Conservation (phyloP, 2,113 vertebrate species). For the Eptatretus burgeri region DNA sequence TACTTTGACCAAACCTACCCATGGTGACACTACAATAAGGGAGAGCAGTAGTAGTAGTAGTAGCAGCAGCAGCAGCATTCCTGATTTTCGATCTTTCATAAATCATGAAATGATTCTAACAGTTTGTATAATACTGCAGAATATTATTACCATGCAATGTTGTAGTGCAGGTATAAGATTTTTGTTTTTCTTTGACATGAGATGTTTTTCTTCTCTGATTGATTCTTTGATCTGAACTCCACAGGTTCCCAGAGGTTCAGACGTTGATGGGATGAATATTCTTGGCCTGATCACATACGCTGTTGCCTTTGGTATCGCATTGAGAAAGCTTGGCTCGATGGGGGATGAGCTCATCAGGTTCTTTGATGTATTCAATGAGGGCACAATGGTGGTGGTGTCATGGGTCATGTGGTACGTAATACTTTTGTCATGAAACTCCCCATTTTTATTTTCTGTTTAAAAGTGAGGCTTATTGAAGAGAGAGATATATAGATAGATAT, state of each 20-base stretch:
- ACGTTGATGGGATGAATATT: constrained; percentile 82
- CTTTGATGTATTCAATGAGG: constrained; percentile 83
- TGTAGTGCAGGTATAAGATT: too few relatives aligned
- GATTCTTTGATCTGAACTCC: too few relatives aligned
- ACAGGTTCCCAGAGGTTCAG: constrained; percentile 41
- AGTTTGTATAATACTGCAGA: too few relatives aligned
- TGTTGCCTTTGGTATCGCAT: constrained; percentile 60
- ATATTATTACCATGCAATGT: too few relatives aligned
- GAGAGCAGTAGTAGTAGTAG: too few relatives aligned
- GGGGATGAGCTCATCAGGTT: constrained; percentile 90
- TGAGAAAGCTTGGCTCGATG: constrained; percentile 56
- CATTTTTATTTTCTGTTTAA: background rate
- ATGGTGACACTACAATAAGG: too few relatives aligned
- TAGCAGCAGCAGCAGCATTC: too few relatives aligned
- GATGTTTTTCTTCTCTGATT: too few relatives aligned
- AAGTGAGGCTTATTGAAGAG: background rate
- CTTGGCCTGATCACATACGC: constrained; percentile 71
- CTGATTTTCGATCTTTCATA: too few relatives aligned
- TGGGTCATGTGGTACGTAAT: constrained; percentile 95
- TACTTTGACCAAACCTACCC: too few relatives aligned
- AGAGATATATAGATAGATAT: background rate
- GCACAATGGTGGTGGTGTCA: constrained; percentile 83
- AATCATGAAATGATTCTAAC: too few relatives aligned
- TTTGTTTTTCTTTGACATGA: too few relatives aligned
- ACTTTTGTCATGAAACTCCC: background rate